Conservation (phyloP, 2,888 invertebrate species). For the Apotomis betuletana region DNA sequence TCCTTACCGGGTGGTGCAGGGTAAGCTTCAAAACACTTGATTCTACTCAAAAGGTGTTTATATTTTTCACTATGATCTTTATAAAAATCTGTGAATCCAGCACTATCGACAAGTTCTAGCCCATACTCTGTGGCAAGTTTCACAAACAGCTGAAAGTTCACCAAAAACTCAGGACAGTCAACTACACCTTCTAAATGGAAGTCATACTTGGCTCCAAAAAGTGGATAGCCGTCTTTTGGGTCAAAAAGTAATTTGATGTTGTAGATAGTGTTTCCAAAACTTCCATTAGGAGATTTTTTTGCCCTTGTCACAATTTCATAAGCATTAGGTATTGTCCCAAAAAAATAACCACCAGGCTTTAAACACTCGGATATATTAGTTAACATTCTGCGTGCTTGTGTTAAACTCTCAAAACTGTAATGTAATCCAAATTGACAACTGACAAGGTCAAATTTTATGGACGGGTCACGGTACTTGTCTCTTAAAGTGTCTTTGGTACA, state of each 20-base stretch:
- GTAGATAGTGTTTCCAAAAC: constrained; percentile 92
- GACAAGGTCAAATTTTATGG: constrained; percentile 92
- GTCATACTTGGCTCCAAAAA: constrained; percentile 98
- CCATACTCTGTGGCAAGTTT: constrained; percentile 89
- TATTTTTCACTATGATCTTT: constrained; percentile 80
- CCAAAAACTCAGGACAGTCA: constrained; percentile 99
- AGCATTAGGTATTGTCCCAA: constrained; percentile 98
- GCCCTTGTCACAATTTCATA: constrained; percentile 93
- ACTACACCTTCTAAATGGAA: constrained; percentile 98
- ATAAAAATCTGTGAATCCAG: constrained; percentile 92
- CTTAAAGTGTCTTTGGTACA: constrained; percentile 93
- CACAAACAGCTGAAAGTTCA: constrained; percentile 93
- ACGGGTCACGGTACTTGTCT: constrained; percentile 90
- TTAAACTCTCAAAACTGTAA: constrained; percentile 95
- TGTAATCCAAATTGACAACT: constrained; percentile 99
- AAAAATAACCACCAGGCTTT: constrained; percentile 95
- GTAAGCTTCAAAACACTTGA: constrained; percentile 92
- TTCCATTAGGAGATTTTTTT: constrained; percentile 80
- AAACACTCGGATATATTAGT: constrained; percentile 96
- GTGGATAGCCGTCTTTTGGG: constrained; percentile 85
- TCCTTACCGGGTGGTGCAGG: constrained; percentile 84
- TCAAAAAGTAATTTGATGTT: constrained; percentile 89
- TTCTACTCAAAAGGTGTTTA: constrained; percentile 86
- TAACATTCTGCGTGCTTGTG: constrained; percentile 96
- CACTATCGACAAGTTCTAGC: constrained; percentile 86